A percentile compares a stretch with the other conserved stretches of the same genome.
These are phyloP conservation scores for Lasioglossum morio DNA, from an alignment of 2,888 invertebrate species.

Conservation along the genomic window DNA sequence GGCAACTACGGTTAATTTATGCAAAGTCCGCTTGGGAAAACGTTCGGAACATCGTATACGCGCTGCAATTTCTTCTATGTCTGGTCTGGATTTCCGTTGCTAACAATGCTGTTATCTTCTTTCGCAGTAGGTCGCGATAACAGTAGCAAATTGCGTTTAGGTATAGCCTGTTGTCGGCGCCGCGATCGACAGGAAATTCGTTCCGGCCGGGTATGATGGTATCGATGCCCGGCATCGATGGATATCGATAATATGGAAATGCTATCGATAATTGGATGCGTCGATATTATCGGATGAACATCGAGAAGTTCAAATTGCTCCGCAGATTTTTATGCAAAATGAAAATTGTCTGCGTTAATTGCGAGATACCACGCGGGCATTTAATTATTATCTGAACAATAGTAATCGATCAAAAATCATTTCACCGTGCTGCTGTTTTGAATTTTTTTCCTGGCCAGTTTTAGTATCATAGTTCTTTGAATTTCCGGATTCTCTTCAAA, in stretches of 20 bases:
- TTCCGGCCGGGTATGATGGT: not conserved
- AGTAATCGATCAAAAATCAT: too few species aligned
- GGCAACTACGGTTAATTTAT: not conserved
- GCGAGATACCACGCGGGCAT: too few species aligned
- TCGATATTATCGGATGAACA: not conserved
- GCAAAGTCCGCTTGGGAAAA: not conserved
- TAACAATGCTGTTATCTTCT: slow-evolving; percentile 9
- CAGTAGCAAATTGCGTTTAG: not conserved
- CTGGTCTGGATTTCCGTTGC: not conserved
- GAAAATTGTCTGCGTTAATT: too few species aligned
- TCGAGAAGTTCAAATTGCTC: not conserved
- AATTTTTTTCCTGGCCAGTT: too few species aligned
- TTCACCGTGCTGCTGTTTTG: too few species aligned
- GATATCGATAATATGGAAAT: not conserved
- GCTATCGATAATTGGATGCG: not conserved
- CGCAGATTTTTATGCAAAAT: too few species aligned
- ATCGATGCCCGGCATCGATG: not conserved
- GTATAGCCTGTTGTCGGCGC: not conserved
- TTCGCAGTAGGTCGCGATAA: slow-evolving; percentile 2
- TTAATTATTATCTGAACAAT: too few species aligned
- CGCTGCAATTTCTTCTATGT: not conserved
- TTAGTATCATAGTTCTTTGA: too few species aligned
- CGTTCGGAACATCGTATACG: not conserved
- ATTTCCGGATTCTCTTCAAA: not conserved
- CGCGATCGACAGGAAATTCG: not conserved